These are phyloP conservation scores for Galeopsomyia nigrocyanea DNA, from an alignment of 2,888 invertebrate genomes.

Conservation along the genomic window DNA sequence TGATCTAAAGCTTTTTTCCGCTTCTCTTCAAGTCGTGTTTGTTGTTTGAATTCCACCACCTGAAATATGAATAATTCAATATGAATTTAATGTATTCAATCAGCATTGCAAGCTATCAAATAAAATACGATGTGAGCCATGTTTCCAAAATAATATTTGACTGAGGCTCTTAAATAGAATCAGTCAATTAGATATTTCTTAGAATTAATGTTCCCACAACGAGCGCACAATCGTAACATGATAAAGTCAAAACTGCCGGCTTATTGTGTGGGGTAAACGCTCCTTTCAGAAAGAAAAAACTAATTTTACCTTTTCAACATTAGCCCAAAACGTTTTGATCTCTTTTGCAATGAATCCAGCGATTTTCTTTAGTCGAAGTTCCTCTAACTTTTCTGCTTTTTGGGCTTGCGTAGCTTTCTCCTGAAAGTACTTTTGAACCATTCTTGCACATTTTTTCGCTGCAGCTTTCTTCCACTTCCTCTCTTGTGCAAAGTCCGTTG, in stretches of 20 bases:
- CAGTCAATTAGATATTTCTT: slow-evolving; percentile 19
- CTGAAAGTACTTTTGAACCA: slow-evolving; percentile 92
- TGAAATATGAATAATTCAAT: slow-evolving; percentile 60
- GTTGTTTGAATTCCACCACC: slow-evolving; percentile 94
- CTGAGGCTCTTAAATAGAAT: slow-evolving; percentile 26
- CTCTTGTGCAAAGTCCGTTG: slow-evolving; percentile 97
- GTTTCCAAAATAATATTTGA: slow-evolving; percentile 43
- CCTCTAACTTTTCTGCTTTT: slow-evolving; percentile 92
- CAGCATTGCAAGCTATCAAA: slow-evolving; percentile 36
- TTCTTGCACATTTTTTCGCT: slow-evolving; percentile 92
- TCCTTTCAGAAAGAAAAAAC: not conserved
- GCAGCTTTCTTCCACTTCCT: slow-evolving; percentile 98
- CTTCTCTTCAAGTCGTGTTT: slow-evolving; percentile 92
- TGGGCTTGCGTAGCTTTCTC: slow-evolving; percentile 91
- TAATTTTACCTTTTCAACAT: slow-evolving; percentile 88
- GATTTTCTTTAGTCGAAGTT: slow-evolving; percentile 85
- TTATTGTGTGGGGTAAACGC: slow-evolving; percentile 66
- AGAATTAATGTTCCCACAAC: slow-evolving; percentile 67
- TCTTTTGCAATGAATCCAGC: slow-evolving; percentile 94
- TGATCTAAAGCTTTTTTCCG: slow-evolving; percentile 95
- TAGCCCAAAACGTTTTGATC: slow-evolving; percentile 94
- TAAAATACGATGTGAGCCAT: slow-evolving; percentile 9
- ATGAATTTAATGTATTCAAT: slow-evolving; percentile 25
- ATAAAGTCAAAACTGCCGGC: slow-evolving; percentile 64
- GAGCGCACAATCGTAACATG: slow-evolving; percentile 65